Conservation (phyloP, 2,797 vertebrate species). For the Alca torda region DNA sequence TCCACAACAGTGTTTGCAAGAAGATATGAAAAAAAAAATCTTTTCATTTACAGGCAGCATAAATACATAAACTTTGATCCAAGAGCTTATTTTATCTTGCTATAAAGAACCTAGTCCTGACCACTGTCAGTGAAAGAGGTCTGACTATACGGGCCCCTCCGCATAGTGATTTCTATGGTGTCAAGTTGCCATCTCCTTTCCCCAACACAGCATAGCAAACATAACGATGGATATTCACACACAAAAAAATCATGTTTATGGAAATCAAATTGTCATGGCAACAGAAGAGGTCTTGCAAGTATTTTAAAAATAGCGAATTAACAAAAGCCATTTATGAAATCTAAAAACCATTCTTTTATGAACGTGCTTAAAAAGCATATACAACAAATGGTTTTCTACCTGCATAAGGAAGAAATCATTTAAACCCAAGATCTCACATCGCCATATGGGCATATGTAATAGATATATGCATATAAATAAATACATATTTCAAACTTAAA, state of each 20-base stretch:
- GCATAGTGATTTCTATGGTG: background rate
- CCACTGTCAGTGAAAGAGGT: background rate
- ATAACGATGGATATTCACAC: slow-evolving; percentile 47
- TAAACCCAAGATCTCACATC: background rate
- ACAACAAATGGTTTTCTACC: slow-evolving; percentile 12
- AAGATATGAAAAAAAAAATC: background rate
- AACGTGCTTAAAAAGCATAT: slow-evolving; percentile 25
- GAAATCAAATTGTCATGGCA: slow-evolving; percentile 77
- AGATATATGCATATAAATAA: background rate
- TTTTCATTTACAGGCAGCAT: background rate
- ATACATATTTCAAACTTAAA: background rate
- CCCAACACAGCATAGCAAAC: slow-evolving; percentile 14
- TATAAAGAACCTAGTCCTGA: background rate
- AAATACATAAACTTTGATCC: background rate
- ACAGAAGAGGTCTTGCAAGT: slow-evolving; percentile 77
- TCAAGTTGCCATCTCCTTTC: slow-evolving; percentile 43
- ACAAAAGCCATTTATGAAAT: slow-evolving; percentile 73
- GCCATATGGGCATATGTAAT: background rate
- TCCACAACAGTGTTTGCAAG: background rate
- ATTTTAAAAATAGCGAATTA: slow-evolving; percentile 80
- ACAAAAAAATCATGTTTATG: slow-evolving; percentile 76
- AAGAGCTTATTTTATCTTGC: background rate
- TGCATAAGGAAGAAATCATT: background rate
- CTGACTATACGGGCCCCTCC: background rate
- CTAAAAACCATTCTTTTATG: slow-evolving; percentile 63